These are phyloP conservation scores for Plebejus argus DNA, from an alignment of 2,888 invertebrate species.

Conservation along the genomic window DNA sequence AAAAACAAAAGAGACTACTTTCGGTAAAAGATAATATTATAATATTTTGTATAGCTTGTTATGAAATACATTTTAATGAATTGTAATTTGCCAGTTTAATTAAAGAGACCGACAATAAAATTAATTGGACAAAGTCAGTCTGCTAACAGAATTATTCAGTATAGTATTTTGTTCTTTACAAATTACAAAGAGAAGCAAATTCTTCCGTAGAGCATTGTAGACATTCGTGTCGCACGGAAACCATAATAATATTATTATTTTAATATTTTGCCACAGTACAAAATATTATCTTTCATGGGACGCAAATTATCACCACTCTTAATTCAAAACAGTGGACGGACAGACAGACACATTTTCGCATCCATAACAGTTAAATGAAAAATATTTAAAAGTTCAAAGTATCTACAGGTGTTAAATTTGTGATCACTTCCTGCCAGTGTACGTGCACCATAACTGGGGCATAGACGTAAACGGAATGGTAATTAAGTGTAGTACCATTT, in stretches of 20 bases:
- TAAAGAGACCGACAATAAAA: neutral
- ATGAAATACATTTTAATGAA: slow-evolving; percentile 4
- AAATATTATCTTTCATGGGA: neutral
- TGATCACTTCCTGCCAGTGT: neutral
- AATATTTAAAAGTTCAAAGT: neutral
- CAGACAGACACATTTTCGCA: neutral
- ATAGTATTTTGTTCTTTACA: neutral
- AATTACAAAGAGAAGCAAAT: neutral
- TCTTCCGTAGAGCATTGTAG: neutral
- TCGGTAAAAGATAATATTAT: neutral
- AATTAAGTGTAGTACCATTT: slow-evolving; percentile 13
- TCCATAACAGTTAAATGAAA: neutral
- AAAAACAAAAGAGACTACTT: neutral
- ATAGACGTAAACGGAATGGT: slow-evolving; percentile 9
- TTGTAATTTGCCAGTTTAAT: slow-evolving; percentile 3
- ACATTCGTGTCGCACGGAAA: no score
- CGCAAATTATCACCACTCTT: neutral
- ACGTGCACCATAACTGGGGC: slow-evolving; percentile 17
- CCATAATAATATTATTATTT: no score
- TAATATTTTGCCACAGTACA: no score
- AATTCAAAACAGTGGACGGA: neutral
- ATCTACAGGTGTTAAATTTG: neutral
- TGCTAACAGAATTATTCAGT: neutral
- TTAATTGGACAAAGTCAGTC: neutral
- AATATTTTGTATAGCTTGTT: no score